These are phyloP conservation scores for Mya arenaria DNA, from an alignment of 1,140 invertebrate species.

Conservation along the genomic window DNA sequence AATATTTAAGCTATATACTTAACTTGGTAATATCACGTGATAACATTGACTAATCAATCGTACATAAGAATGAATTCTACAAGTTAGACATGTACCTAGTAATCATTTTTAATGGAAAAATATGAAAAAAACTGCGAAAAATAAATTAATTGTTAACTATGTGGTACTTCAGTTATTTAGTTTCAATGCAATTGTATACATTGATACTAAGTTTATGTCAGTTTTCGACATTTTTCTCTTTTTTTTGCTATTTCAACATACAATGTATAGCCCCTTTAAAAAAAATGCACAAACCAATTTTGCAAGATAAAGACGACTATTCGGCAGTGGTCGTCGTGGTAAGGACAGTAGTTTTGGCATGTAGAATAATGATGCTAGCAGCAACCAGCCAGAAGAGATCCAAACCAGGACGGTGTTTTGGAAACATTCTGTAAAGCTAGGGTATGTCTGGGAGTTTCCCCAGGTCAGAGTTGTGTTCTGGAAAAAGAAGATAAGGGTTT, in stretches of 20 bases:
- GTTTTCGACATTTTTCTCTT: background rate
- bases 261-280: background rate
- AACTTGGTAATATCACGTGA: too few species aligned
- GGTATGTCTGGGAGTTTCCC: conserved; percentile 81
- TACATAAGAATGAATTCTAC: too few species aligned
- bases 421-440: conserved; percentile 77
- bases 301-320: background rate
- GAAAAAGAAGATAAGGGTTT: too few species aligned
- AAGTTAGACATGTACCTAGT: too few species aligned
- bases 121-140: too few species aligned
- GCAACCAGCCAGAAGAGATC: conserved; percentile 88
- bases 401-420: conserved; percentile 89
- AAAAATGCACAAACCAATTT: background rate
- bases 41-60: too few species aligned
- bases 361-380: background rate
- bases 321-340: conserved; percentile 82
- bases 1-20: too few species aligned
- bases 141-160: too few species aligned
- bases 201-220: too few species aligned
- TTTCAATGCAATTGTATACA: too few species aligned
- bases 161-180: too few species aligned
- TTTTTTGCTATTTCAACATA: background rate
- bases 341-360: conserved; percentile 82
- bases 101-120: too few species aligned
- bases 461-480: conserved; percentile 67